phyloP scores from a whole-genome alignment of 2,888 invertebrate species.

The Lordiphosa fenestrarum region DNA sequence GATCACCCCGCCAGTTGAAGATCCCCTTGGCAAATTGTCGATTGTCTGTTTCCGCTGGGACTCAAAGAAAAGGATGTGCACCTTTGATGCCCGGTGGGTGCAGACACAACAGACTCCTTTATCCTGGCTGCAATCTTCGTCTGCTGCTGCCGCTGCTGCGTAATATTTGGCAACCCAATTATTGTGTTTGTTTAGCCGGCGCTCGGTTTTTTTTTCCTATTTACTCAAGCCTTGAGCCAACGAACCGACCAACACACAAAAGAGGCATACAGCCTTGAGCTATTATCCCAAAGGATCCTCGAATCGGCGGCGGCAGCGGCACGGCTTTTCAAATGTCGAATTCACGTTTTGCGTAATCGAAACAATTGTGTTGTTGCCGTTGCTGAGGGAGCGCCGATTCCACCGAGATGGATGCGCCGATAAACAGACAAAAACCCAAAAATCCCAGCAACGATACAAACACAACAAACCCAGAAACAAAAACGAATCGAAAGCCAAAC shows the following conservation, averaged over 20 bases:
- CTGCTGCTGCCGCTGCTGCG: conserved; percentile 34
- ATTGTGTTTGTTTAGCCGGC: conserved; percentile 69
- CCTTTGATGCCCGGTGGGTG: conserved; percentile 43
- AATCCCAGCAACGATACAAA: conserved; percentile 8
- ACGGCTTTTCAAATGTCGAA: conserved; percentile 6
- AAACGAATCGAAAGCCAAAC: conserved; percentile 18
- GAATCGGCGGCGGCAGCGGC: neutral
- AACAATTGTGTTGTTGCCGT: conserved; percentile 55
- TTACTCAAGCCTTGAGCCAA: conserved; percentile 57
- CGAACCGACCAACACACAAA: conserved; percentile 39
- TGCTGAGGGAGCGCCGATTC: conserved; percentile 10
- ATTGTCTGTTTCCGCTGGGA: conserved; percentile 63
- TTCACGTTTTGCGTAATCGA: conserved; percentile 57
- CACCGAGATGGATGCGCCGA: conserved; percentile 24
- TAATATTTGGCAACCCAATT: conserved; percentile 72
- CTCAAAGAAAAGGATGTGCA: conserved; percentile 33
- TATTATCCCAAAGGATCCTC: conserved; percentile 49
- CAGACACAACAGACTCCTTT: conserved; percentile 16
- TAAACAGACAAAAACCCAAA: conserved; percentile 15
- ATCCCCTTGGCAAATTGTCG: conserved; percentile 26
- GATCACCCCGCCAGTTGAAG: neutral
- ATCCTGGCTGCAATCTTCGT: conserved; percentile 14
- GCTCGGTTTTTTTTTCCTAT: conserved; percentile 28
- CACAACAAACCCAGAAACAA: conserved; percentile 25
- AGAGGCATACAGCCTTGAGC: conserved; percentile 70